These are phyloP conservation scores for Drosophila prostipennis DNA, from an alignment of 2,888 invertebrate species.

Conservation along the genomic window DNA sequence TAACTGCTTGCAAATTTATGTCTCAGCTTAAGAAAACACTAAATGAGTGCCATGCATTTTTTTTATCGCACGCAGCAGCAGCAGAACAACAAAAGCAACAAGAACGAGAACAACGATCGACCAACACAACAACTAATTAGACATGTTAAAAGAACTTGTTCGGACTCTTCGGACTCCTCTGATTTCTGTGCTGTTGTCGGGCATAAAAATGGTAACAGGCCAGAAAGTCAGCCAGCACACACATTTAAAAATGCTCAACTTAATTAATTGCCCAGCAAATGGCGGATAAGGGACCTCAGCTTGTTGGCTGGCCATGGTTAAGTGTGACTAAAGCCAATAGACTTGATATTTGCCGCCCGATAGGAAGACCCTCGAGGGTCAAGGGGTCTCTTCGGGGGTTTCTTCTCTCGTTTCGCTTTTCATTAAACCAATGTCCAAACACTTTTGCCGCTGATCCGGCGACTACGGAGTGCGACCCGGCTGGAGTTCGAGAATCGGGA, in stretches of 20 bases:
- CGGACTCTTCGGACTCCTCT: constrained; percentile 39
- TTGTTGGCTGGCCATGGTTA: constrained; percentile 13
- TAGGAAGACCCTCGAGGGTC: constrained; percentile 31
- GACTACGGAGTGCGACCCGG: constrained; percentile 67
- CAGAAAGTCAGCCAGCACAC: constrained; percentile 62
- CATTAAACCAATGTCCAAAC: constrained; percentile 79
- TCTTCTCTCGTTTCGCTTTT: constrained; percentile 65
- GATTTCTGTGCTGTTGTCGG: constrained; percentile 36
- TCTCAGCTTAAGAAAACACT: constrained; percentile 77
- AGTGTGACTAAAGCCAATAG: constrained; percentile 65
- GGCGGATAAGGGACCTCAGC: constrained; percentile 42
- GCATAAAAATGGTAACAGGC: constrained; percentile 73
- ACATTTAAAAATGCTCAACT: constrained; percentile 78
- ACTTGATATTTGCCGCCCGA: constrained; percentile 68
- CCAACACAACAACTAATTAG: constrained; percentile 81
- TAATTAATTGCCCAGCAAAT: constrained; percentile 76
- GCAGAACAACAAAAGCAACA: neutral
- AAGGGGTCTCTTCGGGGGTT: neutral
- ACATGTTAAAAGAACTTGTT: constrained; percentile 82
- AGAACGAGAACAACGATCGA: constrained; percentile 1
- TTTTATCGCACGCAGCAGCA: constrained; percentile 68
- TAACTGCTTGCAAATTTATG: constrained; percentile 77
- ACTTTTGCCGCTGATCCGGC: constrained; percentile 76
- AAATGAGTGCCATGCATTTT: constrained; percentile 79
- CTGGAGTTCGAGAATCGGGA: constrained; percentile 21